Percentiles rank a stretch among this genome's conserved stretches.
phyloP scores from a whole-genome alignment of 2,797 vertebrate species.

The Pteronotus mesoamericanus region DNA sequence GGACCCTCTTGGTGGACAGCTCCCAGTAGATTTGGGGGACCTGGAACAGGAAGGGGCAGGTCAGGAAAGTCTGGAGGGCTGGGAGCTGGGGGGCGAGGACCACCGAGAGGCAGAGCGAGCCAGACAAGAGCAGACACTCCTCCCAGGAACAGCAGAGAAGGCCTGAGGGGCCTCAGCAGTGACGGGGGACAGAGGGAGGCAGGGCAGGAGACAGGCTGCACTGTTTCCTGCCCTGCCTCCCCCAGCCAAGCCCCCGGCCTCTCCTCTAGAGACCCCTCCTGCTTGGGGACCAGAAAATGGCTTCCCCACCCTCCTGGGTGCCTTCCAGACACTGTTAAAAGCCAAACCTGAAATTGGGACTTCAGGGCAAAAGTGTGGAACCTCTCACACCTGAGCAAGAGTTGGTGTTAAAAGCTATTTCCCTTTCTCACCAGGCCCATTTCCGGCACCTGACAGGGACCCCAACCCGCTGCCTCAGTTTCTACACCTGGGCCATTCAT shows the following conservation, averaged over 20 bases:
- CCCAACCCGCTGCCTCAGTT: neutral
- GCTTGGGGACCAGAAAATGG: neutral
- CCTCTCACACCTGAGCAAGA: neutral
- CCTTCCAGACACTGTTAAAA: neutral
- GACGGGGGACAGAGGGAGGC: neutral
- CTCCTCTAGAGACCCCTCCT: neutral
- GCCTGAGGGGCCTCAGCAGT: neutral
- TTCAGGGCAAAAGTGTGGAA: neutral
- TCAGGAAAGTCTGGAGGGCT: neutral
- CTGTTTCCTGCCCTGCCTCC: neutral
- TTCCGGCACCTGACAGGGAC: neutral
- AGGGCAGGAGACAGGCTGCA: neutral
- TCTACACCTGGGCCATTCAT: neutral
- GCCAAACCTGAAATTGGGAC: neutral
- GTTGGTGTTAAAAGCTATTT: neutral
- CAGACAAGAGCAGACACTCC: neutral
- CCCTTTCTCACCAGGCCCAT: neutral
- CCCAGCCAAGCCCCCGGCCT: neutral
- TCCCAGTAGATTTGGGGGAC: slow-evolving; percentile 95
- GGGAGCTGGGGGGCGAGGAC: too few relatives aligned
- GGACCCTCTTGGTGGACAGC: slow-evolving; percentile 91
- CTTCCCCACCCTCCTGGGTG: neutral
- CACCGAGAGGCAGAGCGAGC: accelerated
- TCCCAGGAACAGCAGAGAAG: neutral
- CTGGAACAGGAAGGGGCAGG: slow-evolving; percentile 77